These are phyloP conservation scores for Sphecodes monilicornis DNA, from an alignment of 2,888 invertebrate species.

Conservation along the genomic window DNA sequence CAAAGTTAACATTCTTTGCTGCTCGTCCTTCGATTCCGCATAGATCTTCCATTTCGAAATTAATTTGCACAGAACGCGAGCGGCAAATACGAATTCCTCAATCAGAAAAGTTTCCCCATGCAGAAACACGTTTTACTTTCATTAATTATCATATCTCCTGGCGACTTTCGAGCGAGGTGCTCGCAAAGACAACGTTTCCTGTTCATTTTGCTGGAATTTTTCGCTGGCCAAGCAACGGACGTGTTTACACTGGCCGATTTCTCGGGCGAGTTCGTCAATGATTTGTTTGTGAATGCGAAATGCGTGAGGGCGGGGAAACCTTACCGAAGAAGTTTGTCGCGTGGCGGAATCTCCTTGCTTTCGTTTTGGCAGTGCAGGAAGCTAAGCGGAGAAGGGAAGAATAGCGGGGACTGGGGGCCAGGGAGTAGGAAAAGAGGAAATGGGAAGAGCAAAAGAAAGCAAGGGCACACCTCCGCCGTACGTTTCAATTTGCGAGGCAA, in stretches of 20 bases:
- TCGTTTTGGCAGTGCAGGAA: conserved; percentile 20
- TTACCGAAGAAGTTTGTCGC: conserved; percentile 61
- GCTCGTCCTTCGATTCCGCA: not conserved
- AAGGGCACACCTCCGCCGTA: conserved; percentile 64
- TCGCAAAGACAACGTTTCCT: conserved; percentile 4
- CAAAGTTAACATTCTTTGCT: conserved; percentile 15
- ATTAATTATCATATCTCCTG: conserved; percentile 10
- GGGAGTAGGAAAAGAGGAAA: not conserved
- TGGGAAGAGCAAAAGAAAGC: conserved; percentile 12
- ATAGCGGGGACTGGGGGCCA: too few species aligned
- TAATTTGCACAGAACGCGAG: conserved; percentile 6
- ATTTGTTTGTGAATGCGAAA: conserved; percentile 63
- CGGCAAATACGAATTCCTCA: not conserved
- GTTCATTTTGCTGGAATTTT: conserved; percentile 8
- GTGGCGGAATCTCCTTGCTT: conserved; percentile 52
- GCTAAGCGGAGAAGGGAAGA: not conserved
- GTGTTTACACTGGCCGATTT: conserved; percentile 53
- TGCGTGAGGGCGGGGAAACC: conserved; percentile 54
- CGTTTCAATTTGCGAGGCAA: conserved; percentile 79
- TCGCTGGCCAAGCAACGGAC: conserved; percentile 11
- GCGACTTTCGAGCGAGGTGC: not conserved
- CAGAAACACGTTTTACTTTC: not conserved
- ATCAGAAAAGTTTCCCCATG: not conserved
- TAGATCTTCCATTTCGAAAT: conserved; percentile 9
- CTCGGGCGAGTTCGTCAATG: conserved; percentile 46